Base-by-base conservation (phyloP, 2,888 invertebrate genomes). In the Drosophila incognita region DNA sequence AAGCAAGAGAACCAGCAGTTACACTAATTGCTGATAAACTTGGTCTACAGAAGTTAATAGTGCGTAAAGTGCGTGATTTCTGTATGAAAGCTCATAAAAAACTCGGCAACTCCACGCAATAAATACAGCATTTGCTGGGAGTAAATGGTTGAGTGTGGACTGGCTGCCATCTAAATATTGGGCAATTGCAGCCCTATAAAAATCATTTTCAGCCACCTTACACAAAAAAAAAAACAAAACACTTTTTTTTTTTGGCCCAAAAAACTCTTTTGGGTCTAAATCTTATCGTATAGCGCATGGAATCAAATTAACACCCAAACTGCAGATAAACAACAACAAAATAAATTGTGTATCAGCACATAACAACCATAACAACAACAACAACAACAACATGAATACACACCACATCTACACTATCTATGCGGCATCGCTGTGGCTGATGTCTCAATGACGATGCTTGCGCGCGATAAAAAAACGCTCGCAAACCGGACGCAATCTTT, bases 221-320 rank as follows among this genome's bases (percentile, higher is more conserved):
- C 67, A 67, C 62, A 62, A 66, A 51, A 54, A 27, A 54, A 27
- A 21, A 27, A 11, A 60, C 33, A 52, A 27, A 42, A 7, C 4
- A 24, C 1, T 24, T 24, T 46, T 36, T 7, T 7, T 36, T 46
- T 24, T 24, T 24, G 8, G 46, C 15, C 24, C 8, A 15, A 36
- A 62, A 74, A 65, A 15, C 38, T 31, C 6, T 57, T 58, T 69
- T 60, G 52, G 38, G 40, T 53, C 57, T 56, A 67, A 85, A 82
- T 85, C 89, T 88, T 85, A 90, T 90, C 90, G 79, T 78, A 76
- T 76, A 79, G 60, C 67, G 64, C 70, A 69, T 63, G 76, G 80
- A 90, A 90, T 88, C 89, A 80, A 90, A 83, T 87, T 86, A 90
- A 90, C 86, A 87, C 90, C 76, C 77, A 71, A 68, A 27, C 69